A percentile compares a stretch with the other conserved stretches of the same genome.
phyloP scores from a whole-genome alignment of 2,797 vertebrate species.

The Kryptopterus vitreolus region DNA sequence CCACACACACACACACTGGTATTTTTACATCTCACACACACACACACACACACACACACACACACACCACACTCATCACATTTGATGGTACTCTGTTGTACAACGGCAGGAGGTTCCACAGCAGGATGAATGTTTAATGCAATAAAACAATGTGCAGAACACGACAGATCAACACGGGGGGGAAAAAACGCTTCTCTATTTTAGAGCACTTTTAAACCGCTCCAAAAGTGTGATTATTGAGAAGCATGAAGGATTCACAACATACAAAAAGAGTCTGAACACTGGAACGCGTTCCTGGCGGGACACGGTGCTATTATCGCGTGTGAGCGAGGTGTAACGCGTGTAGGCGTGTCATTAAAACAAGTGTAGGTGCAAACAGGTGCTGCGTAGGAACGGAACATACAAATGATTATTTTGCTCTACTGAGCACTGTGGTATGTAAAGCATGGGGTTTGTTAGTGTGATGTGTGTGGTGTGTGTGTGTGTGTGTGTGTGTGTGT shows the following conservation, averaged over 20 bases:
- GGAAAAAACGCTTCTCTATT: neutral
- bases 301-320: neutral
- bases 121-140: neutral
- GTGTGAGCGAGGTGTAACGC: neutral
- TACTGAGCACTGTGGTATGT: neutral
- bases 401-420: neutral
- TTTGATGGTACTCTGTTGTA: neutral
- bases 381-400: neutral
- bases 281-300: neutral
- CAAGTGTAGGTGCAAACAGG: neutral
- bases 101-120: neutral
- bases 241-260: too few relatives aligned
- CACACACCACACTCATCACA: too few relatives aligned
- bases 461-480: neutral
- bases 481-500: neutral
- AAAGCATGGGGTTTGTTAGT: slow-evolving; percentile 23
- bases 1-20: neutral
- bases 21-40: neutral
- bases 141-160: neutral
- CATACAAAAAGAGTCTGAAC: too few relatives aligned
- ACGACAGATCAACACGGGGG: neutral
- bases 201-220: too few relatives aligned
- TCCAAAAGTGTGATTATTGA: too few relatives aligned
- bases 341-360: neutral
- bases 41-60: neutral